Evolutionary conservation across 2,113 vertebrate species (phyloP), one percentile per base, ranked within the genome.

Genomic region (Hippocampus barbouri): DNA sequence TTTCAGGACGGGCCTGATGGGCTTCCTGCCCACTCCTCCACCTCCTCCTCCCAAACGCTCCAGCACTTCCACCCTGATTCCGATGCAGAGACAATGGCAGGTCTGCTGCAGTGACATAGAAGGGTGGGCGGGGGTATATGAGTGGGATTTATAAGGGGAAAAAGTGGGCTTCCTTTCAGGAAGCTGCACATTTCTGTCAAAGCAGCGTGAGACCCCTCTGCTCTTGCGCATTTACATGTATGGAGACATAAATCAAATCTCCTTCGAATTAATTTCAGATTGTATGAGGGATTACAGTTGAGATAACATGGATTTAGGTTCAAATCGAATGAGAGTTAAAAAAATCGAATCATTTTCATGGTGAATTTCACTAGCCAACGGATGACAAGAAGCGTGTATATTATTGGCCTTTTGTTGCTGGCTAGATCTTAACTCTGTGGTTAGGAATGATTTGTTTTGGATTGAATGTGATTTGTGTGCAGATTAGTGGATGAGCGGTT

Each of bases 71-170:
- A 56, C 47, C 47, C 70, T 41, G 73, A 75, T 81, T 89, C 86
- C 82, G 81, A 85, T 65, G 76, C 74, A 49, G 69, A 90, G 87
- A 93, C 92, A 93, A 93, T 93, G 72, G 90, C 86, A 90, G 86
- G 83, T 81, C 78, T 86, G 84, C 82, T 60, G 72, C 41, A 72
- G 85, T 87, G 89, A 72, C 81, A 77, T 56, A 72, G 57, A 70
- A 68, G 56, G 64, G 65, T 68, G 43, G 69, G 53, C 41, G 64
- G 73, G 64, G 38, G 34, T 81, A 57, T 63, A 34, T 63, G 69
- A 53, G 56, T 68, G 66, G 74, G 76, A 75, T 84, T 86, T 84
- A 83, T 85, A 80, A 65, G 65, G 72, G 77, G 82, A 23, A 84
- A 78, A 75, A 82, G 72, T 77, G 74, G 82, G 84, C 83, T 92